Base-by-base conservation (phyloP, 2,113 vertebrate genomes). In the Acrocephalus arundinaceus region DNA sequence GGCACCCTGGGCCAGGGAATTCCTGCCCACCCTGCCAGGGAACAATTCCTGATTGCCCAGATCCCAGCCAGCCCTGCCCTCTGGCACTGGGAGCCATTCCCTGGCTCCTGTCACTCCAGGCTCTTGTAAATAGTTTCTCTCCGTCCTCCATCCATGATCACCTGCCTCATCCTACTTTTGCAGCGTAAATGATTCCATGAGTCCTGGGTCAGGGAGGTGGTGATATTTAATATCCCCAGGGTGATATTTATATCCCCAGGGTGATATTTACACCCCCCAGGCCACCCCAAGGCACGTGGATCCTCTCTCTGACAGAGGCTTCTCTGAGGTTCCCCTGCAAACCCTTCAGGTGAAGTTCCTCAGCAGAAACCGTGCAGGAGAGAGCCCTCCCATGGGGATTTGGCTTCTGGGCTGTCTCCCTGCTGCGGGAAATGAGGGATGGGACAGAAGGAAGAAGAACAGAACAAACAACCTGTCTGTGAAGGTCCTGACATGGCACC, bases 261-360 rank as follows among this genome's bases (percentile, higher is more conserved):
- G 12, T 1, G 6, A 6, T 12, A 5, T 28, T 43, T 37, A 1
- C 8, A 8, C 4, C 33, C 31, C n/a, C 14, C 2, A 0, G 58
- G 3, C 4, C 41, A 10, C 23, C 41, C 70, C 23, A 9, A 1
- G n/a, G 51, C 30, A 10, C 8, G 0, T 0, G 3, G 30, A 5
- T 25, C 37, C 77, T 28, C 31, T 35, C 35, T 45, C n/a, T 63
- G 35, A 5, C 25, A 20, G 51, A 28, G 24, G 11, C 54, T 68
- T n/a, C 1, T 0, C 1, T 8, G 55, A 28, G 15, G 7, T 6
- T 90, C 46, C 57, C 59, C 83, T 81, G 63, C 57, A 74, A 12
- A 2, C 3, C 58, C 62, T 46, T 19, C 43, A 54, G 51, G 51
- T 9, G n/a, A 10, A 39, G 13, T 3, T 68, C 16, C 63, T 31